Evolutionary conservation across 2,797 vertebrate genomes (phyloP), one percentile per base, ranked within the genome.

Genomic region (Micromesistius poutassou): DNA sequence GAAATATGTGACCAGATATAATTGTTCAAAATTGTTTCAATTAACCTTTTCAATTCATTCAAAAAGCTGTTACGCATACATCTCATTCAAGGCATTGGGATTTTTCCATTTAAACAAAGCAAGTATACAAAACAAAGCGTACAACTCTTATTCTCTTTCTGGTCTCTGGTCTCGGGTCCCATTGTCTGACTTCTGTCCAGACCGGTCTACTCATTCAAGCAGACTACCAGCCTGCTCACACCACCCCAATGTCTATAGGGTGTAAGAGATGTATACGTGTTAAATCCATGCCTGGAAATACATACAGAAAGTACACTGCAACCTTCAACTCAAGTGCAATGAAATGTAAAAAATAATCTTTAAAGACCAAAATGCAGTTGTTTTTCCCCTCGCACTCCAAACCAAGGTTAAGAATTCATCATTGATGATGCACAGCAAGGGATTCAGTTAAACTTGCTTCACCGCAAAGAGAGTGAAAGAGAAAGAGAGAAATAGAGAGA

Each of bases 401-500:
- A 25, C 55, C 55, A 62, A 62, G 55, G 55, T 62, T 62, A 25
- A 62, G 5, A 25, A 62, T 62, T 62, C 55, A 62, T n/a, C 55
- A 71, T 71, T 71, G 68, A 31, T 31, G 68, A 16, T 62, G 55
- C 55, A 62, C 5, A 7, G 55, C 55, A 31, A 71, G 13, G 1
- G 14, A 71, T 71, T 28, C 66, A 70, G 66, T 30, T 70, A 30
- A 25, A 10, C 25, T 70, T 66, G 62, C 19, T 28, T 66, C 62
- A 66, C 25, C 40, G 12, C 40, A 50, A 25, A 42, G 3, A n/a
- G 30, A 72, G 76, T 22, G n/a, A 66, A 13, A 35, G 72, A 62
- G 22, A 73, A 30, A 30, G 30, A n/a, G 78, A 78, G 19, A 33
- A 13, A 85, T 84, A 80, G 83, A 78, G 79, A 46, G 38, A 79